These are phyloP conservation scores for Xestia rhomboidea DNA, from an alignment of 2,888 invertebrate species.

Conservation along the genomic window DNA sequence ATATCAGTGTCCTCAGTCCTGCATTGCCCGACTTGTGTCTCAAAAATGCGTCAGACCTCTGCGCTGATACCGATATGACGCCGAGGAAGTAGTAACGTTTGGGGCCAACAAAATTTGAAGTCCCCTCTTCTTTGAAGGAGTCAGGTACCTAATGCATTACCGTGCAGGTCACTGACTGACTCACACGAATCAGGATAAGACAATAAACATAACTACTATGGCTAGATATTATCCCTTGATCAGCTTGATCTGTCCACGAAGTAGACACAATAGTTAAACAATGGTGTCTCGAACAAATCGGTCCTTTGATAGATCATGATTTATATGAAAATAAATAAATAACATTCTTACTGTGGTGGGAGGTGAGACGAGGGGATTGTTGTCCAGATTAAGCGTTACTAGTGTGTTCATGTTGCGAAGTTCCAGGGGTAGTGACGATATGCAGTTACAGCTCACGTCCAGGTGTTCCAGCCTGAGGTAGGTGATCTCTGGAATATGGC, in stretches of 20 bases:
- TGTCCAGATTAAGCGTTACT: constrained; percentile 95
- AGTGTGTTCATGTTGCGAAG: constrained; percentile 96
- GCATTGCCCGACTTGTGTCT: background rate
- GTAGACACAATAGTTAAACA: no score
- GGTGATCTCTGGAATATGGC: constrained; percentile 93
- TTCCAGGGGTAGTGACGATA: constrained; percentile 96
- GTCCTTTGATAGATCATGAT: no score
- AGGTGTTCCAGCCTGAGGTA: constrained; percentile 95
- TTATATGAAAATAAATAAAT: background rate
- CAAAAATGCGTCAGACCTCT: background rate
- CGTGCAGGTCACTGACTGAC: background rate
- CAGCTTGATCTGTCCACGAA: no score
- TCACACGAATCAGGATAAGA: background rate
- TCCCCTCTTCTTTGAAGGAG: background rate
- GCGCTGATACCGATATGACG: background rate
- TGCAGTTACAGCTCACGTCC: constrained; percentile 97
- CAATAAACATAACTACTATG: background rate
- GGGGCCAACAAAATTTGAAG: background rate
- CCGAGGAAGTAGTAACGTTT: background rate
- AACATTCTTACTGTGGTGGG: constrained; percentile 95
- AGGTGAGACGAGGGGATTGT: constrained; percentile 97
- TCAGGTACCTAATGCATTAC: background rate
- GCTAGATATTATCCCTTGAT: no score
- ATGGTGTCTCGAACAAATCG: no score
- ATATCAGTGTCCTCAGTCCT: background rate